phyloP scores from a whole-genome alignment of 2,888 invertebrate species.

The Peribatodes rhomboidaria region DNA sequence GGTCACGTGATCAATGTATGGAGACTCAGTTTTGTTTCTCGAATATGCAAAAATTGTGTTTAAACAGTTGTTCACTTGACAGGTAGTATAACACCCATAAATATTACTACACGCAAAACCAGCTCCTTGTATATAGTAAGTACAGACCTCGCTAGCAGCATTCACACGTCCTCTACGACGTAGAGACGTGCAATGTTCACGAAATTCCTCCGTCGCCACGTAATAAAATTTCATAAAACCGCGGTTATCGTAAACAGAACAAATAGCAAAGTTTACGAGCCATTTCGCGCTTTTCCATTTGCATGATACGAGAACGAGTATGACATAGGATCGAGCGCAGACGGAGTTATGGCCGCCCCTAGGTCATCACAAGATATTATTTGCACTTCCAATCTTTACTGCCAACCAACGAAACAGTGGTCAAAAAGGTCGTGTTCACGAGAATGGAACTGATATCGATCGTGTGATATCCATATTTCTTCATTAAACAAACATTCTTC shows the following conservation, averaged over 20 bases:
- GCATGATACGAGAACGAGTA: slow-evolving; percentile 73
- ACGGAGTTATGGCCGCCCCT: slow-evolving; percentile 59
- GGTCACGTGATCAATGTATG: too few species aligned
- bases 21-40: too few species aligned
- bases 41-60: too few species aligned
- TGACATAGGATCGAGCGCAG: slow-evolving; percentile 59
- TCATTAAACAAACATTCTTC: slow-evolving; percentile 37
- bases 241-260: slow-evolving; percentile 83
- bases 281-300: slow-evolving; percentile 81
- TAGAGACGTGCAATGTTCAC: slow-evolving; percentile 51
- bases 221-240: slow-evolving; percentile 79
- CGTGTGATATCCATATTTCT: slow-evolving; percentile 27
- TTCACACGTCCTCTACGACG: slow-evolving; percentile 14
- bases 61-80: too few species aligned
- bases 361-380: slow-evolving; percentile 61
- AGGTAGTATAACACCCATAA: too few species aligned
- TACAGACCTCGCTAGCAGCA: neutral
- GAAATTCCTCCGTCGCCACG: slow-evolving; percentile 64
- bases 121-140: too few species aligned
- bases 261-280: slow-evolving; percentile 82
- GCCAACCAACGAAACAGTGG: slow-evolving; percentile 22
- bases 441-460: slow-evolving; percentile 27
- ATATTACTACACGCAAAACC: too few species aligned
- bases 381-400: slow-evolving; percentile 43
- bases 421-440: slow-evolving; percentile 14